Evolutionary conservation across 2,113 vertebrate species (phyloP).

Genomic region (Conger conger): DNA sequence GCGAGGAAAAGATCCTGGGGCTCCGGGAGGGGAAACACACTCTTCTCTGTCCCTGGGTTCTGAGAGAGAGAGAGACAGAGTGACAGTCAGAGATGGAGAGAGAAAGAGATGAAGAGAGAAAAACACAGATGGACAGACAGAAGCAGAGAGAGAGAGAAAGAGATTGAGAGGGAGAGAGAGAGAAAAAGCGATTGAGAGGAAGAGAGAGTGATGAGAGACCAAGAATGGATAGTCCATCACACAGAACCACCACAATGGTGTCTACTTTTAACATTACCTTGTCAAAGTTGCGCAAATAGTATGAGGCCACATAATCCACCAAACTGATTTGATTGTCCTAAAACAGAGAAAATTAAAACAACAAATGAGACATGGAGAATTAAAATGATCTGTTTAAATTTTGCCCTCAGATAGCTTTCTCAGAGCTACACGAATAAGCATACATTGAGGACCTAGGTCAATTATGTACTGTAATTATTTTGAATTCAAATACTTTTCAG

Average conservation of each 20-base stretch:
- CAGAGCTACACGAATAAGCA: background rate
- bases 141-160: background rate
- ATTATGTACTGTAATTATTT: too few species aligned
- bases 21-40: conserved; percentile 87
- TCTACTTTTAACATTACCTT: conserved; percentile 68
- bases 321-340: conserved; percentile 88
- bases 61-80: conserved; percentile 48
- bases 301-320: conserved; percentile 90
- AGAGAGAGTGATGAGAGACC: background rate
- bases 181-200: background rate
- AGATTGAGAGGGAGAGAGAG: background rate
- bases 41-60: conserved; percentile 88
- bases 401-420: background rate
- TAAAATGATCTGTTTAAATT: background rate
- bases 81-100: background rate
- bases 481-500: too few species aligned
- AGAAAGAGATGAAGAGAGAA: background rate
- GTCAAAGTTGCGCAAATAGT: conserved; percentile 87
- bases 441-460: too few species aligned
- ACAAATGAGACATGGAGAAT: background rate
- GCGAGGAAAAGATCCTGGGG: conserved; percentile 91
- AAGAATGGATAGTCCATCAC: background rate
- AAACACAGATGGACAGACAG: too few species aligned
- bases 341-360: conserved; percentile 27
- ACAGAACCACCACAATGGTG: background rate